Conservation (phyloP, 2,797 vertebrate species). For the Propithecus deckenii region DNA sequence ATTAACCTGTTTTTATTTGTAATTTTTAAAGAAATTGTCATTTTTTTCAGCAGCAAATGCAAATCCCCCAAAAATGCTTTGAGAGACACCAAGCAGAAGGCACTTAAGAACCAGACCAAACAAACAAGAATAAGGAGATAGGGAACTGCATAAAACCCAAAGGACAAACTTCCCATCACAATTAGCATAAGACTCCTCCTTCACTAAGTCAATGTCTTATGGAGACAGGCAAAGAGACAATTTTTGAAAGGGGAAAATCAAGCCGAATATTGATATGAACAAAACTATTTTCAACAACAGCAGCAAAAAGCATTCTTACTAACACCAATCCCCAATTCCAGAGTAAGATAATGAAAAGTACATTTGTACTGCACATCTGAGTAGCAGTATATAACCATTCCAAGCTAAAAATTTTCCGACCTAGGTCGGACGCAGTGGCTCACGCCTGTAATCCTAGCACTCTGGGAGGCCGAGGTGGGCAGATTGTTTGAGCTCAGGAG, state of each 20-base stretch:
- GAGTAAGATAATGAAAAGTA: background rate
- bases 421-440: background rate
- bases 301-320: background rate
- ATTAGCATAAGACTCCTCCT: background rate
- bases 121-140: background rate
- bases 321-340: background rate
- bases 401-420: background rate
- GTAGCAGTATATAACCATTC: background rate
- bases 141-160: background rate
- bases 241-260: background rate
- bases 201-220: background rate
- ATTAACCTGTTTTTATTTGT: background rate
- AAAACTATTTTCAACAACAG: background rate
- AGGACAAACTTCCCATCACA: background rate
- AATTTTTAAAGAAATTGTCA: background rate
- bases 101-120: background rate
- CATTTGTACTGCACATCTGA: background rate
- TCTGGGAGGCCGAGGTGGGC: too few relatives aligned
- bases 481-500: too few relatives aligned
- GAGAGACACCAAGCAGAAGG: background rate
- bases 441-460: too few relatives aligned
- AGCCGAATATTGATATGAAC: background rate
- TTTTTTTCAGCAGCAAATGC: background rate
- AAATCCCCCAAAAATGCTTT: background rate
- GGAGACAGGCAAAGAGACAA: background rate